Evolutionary conservation across 53 echinoderm and acorn worm species (phyloP).

Genomic region (Henricia sp.): DNA sequence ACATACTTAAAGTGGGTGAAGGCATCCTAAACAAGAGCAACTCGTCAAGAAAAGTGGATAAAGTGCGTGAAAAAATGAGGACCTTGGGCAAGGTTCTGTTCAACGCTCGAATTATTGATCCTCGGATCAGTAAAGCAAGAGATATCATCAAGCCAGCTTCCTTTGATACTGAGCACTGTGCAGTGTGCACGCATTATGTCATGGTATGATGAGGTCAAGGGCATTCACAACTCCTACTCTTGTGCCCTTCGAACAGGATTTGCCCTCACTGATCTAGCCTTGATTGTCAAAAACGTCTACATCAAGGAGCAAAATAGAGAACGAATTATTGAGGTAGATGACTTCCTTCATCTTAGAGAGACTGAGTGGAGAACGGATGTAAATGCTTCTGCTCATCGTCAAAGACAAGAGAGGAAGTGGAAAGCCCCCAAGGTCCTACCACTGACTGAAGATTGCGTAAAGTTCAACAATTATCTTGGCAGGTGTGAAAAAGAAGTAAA

Average conservation of each 20-base stretch:
- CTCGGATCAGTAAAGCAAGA: conserved; percentile 36
- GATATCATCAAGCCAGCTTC: conserved; percentile 47
- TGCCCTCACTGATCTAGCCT: conserved; percentile 56
- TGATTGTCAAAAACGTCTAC: conserved; percentile 31
- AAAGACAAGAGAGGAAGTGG: conserved; percentile 52
- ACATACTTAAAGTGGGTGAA: conserved; percentile 51
- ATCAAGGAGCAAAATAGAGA: conserved; percentile 21
- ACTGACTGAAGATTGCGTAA: conserved; percentile 66
- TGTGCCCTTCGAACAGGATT: conserved; percentile 36
- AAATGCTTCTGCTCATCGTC: conserved; percentile 55
- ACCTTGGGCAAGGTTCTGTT: conserved; percentile 40
- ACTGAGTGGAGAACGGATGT: conserved; percentile 57
- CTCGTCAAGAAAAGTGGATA: conserved; percentile 1
- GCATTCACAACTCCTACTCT: conserved; percentile 12
- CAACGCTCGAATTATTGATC: conserved; percentile 14
- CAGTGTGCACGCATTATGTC: conserved; percentile 13
- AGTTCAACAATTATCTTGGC: conserved; percentile 38
- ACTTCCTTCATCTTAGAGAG: conserved; percentile 53
- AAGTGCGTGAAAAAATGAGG: conserved; percentile 44
- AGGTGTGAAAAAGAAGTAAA: conserved; percentile 41
- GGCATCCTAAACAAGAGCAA: conserved; percentile 29
- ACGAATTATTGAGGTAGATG: conserved; percentile 31
- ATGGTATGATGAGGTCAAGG: conserved; percentile 38
- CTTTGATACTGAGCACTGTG: conserved; percentile 37
- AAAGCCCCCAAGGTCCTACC: conserved; percentile 56